A percentile compares a stretch with the other conserved stretches of the same genome.
phyloP scores from a whole-genome alignment of 2,888 invertebrate genomes.

The Tupiocoris notatus region DNA sequence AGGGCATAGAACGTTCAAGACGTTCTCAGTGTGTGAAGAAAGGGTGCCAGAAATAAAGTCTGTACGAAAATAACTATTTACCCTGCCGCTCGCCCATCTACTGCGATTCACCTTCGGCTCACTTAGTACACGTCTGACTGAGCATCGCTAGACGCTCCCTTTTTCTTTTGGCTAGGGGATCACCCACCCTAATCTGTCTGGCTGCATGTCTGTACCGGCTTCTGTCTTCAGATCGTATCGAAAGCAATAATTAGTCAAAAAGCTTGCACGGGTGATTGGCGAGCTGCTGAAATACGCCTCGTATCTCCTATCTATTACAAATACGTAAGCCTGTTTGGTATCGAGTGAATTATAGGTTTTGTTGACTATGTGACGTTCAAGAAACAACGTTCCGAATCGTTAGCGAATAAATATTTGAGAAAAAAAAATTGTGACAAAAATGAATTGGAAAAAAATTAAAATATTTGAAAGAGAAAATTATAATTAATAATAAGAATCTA shows the following conservation, averaged over 20 bases:
- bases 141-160: background rate
- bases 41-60: background rate
- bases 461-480: too few relatives aligned
- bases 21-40: background rate
- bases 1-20: background rate
- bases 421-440: too few relatives aligned
- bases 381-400: too few relatives aligned
- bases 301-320: too few relatives aligned
- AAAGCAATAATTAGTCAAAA: background rate
- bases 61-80: background rate
- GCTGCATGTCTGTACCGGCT: background rate
- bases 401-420: too few relatives aligned
- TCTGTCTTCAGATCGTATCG: background rate
- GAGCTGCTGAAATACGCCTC: background rate
- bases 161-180: too few relatives aligned
- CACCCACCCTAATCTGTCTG: background rate
- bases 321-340: too few relatives aligned
- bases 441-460: too few relatives aligned
- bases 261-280: background rate
- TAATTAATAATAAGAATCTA: too few relatives aligned
- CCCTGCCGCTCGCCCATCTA: background rate
- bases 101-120: background rate
- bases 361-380: too few relatives aligned
- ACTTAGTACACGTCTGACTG: background rate
- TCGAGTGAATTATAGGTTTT: too few relatives aligned